phyloP scores from a whole-genome alignment of 2,888 invertebrate species.

The Plagiodera versicolora region DNA sequence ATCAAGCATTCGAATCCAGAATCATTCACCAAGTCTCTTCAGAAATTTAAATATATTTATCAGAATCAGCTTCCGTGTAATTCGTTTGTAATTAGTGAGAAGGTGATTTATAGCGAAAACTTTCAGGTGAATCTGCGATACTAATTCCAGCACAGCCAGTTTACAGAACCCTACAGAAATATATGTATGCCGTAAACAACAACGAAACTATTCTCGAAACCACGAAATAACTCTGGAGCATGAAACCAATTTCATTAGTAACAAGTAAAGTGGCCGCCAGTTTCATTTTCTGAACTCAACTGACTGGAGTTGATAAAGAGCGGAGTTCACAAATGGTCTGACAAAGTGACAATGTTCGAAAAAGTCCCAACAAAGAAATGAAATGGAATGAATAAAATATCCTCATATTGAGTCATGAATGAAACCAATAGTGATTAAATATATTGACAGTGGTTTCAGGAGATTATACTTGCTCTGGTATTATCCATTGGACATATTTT shows the following conservation, averaged over 20 bases:
- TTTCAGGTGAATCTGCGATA: not conserved
- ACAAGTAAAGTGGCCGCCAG: not conserved
- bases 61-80: too few relatives aligned
- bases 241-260: not conserved
- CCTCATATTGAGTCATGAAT: too few relatives aligned
- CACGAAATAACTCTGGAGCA: not conserved
- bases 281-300: not conserved
- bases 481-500: too few relatives aligned
- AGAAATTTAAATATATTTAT: too few relatives aligned
- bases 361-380: too few relatives aligned
- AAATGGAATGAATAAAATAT: too few relatives aligned
- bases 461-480: too few relatives aligned
- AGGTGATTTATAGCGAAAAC: not conserved
- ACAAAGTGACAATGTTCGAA: not conserved
- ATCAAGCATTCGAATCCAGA: too few relatives aligned
- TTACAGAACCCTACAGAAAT: not conserved
- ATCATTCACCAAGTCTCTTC: too few relatives aligned
- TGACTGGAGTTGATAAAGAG: not conserved
- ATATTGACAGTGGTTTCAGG: too few relatives aligned
- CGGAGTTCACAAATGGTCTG: not conserved
- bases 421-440: too few relatives aligned
- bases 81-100: too few relatives aligned
- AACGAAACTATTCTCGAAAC: not conserved
- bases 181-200: not conserved
- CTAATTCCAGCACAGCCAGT: not conserved